These are phyloP conservation scores for Heliopora coerulea DNA, from an alignment of 92 coral and sea anemone species.

Conservation along the genomic window DNA sequence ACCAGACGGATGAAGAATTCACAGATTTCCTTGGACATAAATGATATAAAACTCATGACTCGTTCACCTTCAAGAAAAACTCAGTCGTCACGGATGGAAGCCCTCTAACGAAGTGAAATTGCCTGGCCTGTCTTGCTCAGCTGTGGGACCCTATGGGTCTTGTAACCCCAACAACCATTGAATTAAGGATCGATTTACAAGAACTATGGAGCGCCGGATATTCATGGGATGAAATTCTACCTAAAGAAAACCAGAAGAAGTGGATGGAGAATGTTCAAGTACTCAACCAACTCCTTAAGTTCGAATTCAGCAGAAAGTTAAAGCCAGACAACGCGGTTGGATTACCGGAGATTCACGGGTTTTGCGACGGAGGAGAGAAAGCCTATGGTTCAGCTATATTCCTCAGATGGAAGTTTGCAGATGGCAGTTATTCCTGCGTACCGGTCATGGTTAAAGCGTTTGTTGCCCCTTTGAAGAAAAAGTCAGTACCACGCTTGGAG, in stretches of 20 bases:
- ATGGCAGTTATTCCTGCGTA: conserved; percentile 24
- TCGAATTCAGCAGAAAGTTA: conserved; percentile 30
- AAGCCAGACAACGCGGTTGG: background rate
- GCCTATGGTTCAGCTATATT: conserved; percentile 55
- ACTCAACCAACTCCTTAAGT: conserved; percentile 32
- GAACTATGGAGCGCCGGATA: conserved; percentile 46
- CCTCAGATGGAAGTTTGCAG: conserved; percentile 39
- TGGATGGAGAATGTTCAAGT: conserved; percentile 24
- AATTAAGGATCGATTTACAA: conserved; percentile 37
- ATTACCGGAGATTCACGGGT: conserved; percentile 47
- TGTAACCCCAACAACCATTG: conserved; percentile 38
- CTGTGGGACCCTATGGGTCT: conserved; percentile 53
- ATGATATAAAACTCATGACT: no score
- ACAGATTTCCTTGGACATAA: no score
- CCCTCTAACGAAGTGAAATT: no score
- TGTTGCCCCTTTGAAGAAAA: conserved; percentile 47
- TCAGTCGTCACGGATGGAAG: no score
- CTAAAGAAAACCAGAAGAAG: conserved; percentile 1
- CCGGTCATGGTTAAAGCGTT: conserved; percentile 48
- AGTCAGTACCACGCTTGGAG: conserved; percentile 38
- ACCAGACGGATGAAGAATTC: no score
- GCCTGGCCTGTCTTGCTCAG: no score
- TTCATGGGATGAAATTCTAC: conserved; percentile 45
- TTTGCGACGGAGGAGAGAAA: conserved; percentile 54
- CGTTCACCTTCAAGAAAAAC: no score